Evolutionary conservation across 2,797 vertebrate species (phyloP).

Genomic region (Anomalospiza imberbis): DNA sequence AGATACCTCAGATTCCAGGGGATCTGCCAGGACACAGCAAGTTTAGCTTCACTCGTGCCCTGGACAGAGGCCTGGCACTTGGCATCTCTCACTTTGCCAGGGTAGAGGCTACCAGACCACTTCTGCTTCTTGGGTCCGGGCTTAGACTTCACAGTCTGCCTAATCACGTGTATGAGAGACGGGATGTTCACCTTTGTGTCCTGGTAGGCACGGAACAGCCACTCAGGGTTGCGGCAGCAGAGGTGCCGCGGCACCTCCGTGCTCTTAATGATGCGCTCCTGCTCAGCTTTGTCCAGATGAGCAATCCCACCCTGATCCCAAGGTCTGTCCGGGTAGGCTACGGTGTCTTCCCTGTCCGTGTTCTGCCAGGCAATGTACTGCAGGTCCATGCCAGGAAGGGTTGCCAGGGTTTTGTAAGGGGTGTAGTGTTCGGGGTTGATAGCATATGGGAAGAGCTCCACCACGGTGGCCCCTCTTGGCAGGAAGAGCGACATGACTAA

Average conservation of each 20-base stretch:
- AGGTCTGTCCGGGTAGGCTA: constrained; percentile 86
- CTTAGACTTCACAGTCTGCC: constrained; percentile 82
- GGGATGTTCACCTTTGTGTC: constrained; percentile 91
- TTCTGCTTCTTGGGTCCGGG: constrained; percentile 80
- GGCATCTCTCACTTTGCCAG: constrained; percentile 89
- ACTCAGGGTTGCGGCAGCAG: constrained; percentile 96
- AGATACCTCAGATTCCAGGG: constrained; percentile 97
- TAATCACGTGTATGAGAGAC: constrained; percentile 84
- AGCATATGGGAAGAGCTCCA: constrained; percentile 94
- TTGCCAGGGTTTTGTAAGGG: constrained; percentile 92
- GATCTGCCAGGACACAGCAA: constrained; percentile 93
- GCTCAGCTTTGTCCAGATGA: constrained; percentile 88
- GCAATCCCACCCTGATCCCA: constrained; percentile 96
- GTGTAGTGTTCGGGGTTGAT: constrained; percentile 97
- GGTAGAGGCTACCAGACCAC: constrained; percentile 83
- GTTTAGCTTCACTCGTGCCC: constrained; percentile 86
- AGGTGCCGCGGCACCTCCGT: constrained; percentile 90
- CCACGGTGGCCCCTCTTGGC: constrained; percentile 88
- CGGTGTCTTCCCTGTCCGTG: constrained; percentile 81
- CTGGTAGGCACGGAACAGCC: constrained; percentile 98
- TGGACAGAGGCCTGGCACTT: constrained; percentile 90
- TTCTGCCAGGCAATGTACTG: constrained; percentile 96
- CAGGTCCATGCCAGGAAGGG: constrained; percentile 93
- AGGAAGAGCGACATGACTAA: constrained; percentile 91
- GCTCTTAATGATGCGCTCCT: constrained; percentile 87